Conservation (phyloP, 2,113 vertebrate genomes). For the Hippocampus abdominalis region DNA sequence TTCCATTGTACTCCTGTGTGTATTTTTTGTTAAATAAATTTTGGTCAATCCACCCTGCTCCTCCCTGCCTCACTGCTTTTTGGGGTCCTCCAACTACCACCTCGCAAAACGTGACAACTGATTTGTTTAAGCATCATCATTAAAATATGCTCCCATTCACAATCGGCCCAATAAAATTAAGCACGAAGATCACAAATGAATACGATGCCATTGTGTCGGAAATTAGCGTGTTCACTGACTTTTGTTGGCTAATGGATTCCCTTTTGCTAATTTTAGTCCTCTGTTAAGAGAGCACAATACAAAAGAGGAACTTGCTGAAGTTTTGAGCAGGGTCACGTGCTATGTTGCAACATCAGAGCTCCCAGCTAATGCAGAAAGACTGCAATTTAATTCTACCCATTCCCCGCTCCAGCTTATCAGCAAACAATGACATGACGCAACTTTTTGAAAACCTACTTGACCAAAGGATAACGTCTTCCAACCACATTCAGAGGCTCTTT, state of each 20-base stretch:
- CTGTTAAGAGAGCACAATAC: not conserved
- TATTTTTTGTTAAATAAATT: too few species aligned
- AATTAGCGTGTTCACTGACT: not conserved
- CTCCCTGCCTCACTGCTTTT: too few species aligned
- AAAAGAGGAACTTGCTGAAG: not conserved
- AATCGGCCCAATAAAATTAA: not conserved
- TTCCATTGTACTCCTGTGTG: too few species aligned
- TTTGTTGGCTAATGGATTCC: not conserved
- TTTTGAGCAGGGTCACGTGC: not conserved
- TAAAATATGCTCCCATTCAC: not conserved
- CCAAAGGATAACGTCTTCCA: not conserved
- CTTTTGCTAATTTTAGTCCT: not conserved
- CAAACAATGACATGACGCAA: not conserved
- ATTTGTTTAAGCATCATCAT: too few species aligned
- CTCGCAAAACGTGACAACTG: too few species aligned
- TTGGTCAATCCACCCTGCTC: too few species aligned
- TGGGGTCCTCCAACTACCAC: too few species aligned
- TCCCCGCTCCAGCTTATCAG: not conserved
- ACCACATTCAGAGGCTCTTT: not conserved
- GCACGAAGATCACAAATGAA: not conserved
- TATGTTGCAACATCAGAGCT: not conserved
- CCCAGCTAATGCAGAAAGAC: not conserved
- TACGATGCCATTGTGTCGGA: not conserved
- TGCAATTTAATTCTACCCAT: not conserved
- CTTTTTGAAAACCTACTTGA: not conserved